Percentiles rank a stretch among this genome's conserved stretches.
Conservation (phyloP, 2,113 vertebrate genomes). For the Dendropsophus ebraccatus region DNA sequence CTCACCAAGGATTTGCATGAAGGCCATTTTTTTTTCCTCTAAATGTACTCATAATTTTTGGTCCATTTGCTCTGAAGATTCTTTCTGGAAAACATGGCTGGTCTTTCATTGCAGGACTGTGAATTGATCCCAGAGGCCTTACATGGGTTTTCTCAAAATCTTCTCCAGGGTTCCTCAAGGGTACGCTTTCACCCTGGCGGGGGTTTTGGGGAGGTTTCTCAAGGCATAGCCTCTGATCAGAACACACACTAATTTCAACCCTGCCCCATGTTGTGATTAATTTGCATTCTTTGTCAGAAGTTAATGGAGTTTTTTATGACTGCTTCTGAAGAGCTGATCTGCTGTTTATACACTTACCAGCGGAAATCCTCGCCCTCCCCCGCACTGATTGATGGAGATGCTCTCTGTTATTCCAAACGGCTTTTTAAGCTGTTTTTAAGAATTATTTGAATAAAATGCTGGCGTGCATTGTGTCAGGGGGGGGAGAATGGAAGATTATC, state of each 20-base stretch:
- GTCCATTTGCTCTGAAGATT: constrained; percentile 7
- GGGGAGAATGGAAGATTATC: constrained; percentile 73
- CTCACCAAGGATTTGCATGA: background rate
- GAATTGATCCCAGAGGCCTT: background rate
- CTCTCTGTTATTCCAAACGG: constrained; percentile 86
- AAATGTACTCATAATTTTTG: background rate
- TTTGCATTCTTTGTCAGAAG: constrained; percentile 99
- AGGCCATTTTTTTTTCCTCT: background rate
- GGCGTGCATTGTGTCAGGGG: constrained; percentile 78
- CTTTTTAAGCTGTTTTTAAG: constrained; percentile 89
- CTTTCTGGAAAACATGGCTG: background rate
- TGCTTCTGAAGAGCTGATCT: constrained; percentile 97
- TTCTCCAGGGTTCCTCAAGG: constrained; percentile 28
- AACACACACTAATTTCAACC: constrained; percentile 89
- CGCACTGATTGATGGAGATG: constrained; percentile 88
- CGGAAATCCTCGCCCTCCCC: constrained; percentile 82
- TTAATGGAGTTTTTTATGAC: constrained; percentile 99
- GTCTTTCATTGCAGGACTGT: constrained; percentile 14
- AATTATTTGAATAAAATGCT: constrained; percentile 89
- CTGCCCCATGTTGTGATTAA: constrained; percentile 99
- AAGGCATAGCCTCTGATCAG: constrained; percentile 98
- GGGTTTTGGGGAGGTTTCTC: constrained; percentile 35
- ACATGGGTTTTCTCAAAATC: constrained; percentile 6
- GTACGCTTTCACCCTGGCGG: constrained; percentile 11
- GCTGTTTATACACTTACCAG: constrained; percentile 99